Evolutionary conservation across 2,113 vertebrate species (phyloP), one percentile per base, ranked within the genome.

Genomic region (Scortum barcoo): DNA sequence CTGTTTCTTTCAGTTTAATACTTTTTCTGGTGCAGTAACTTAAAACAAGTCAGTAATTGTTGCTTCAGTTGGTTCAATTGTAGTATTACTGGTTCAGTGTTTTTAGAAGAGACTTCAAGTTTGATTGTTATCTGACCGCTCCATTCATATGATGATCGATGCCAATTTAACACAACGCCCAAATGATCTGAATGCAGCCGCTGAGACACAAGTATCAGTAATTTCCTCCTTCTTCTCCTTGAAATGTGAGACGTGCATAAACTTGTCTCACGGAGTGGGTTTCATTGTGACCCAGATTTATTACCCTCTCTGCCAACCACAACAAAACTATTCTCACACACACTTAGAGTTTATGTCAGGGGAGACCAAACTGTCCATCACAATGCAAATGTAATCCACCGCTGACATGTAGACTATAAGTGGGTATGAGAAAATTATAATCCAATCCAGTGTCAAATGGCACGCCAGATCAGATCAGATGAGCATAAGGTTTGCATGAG

Each of bases 261-360:
- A 51, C 5, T 30, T n/a, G 14, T 28, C 11, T 0, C 5, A 62
- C 44, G 17, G 11, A 7, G 36, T 24, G 46, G 20, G 19, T 30
- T 4, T n/a, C 36, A 19, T 24, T 72, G 50, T 26, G 53, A 61
- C 54, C 53, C 66, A 81, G 73, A 78, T 63, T 46, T 5, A 33
- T 46, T 42, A 20, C 19, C 38, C 14, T 28, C 46, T 19, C 62
- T 14, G 13, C 5, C 20, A 24, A 81, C 33, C 40, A 58, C 58
- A 66, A 1, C 13, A 67, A 40, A n/a, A n/a, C n/a, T 17, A 14
- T 30, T 58, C 14, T 50, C 17, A 60, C 12, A 53, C 58, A 50
- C 4, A 60, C 13, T 6, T n/a, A 70, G 30, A 19, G 14, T 40
- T 28, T 0, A 13, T 71, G 17, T 40, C 20, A 57, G 6, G 2